phyloP scores from a whole-genome alignment of 2,113 vertebrate species.

The Pelecanus crispus region DNA sequence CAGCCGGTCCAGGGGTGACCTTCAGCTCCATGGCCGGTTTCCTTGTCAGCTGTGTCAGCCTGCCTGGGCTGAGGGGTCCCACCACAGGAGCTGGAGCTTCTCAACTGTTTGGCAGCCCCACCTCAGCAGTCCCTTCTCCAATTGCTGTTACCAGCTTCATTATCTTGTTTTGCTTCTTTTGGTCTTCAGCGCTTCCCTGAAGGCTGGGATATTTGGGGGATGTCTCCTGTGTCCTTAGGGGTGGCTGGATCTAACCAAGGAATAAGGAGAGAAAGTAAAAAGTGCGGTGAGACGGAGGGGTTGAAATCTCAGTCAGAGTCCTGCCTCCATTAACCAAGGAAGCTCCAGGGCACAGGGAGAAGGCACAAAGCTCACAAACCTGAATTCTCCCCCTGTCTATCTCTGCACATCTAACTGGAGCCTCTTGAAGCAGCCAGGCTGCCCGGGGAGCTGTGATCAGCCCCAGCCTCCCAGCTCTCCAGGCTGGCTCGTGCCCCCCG shows the following conservation, averaged over 20 bases:
- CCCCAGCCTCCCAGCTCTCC: not conserved
- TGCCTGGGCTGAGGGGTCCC: not conserved
- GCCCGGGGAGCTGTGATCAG: not conserved
- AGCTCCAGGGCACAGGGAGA: not conserved
- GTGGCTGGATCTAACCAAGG: not conserved
- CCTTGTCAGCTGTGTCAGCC: not conserved
- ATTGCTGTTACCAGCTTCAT: not conserved
- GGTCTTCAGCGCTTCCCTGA: not conserved
- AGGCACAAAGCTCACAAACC: not conserved
- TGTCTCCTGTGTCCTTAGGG: not conserved
- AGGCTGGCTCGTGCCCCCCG: rapidly evolving
- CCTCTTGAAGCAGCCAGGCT: not conserved
- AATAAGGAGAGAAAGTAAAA: not conserved
- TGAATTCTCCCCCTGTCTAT: not conserved
- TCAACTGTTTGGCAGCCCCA: not conserved
- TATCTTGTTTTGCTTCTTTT: not conserved
- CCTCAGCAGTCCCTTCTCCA: not conserved
- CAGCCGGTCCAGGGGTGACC: not conserved
- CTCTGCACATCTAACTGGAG: not conserved
- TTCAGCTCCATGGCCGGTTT: not conserved
- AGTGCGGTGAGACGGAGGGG: not conserved
- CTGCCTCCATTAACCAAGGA: not conserved
- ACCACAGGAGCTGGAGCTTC: not conserved
- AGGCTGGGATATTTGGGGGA: not conserved
- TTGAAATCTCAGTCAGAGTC: not conserved